A percentile compares a stretch with the other conserved stretches of the same genome.
Conservation (phyloP, 2,113 vertebrate genomes). For the Philantomba maxwellii region DNA sequence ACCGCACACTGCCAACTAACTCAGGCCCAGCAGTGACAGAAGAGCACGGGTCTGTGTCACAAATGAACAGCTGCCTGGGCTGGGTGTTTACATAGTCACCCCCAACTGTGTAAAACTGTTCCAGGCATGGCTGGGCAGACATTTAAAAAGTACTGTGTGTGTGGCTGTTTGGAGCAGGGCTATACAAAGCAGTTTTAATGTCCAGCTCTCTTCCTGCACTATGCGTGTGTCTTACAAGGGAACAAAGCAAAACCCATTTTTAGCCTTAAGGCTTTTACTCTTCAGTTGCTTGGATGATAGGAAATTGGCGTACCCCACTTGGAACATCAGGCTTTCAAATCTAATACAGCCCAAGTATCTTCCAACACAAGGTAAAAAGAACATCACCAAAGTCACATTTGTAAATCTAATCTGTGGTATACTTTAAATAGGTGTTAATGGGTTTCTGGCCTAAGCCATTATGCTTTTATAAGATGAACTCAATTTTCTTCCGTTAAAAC, state of each 20-base stretch:
- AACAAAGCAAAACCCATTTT: background rate
- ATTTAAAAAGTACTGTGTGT: background rate
- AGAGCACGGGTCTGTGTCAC: background rate
- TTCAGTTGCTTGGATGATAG: background rate
- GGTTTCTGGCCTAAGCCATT: background rate
- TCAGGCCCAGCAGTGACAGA: background rate
- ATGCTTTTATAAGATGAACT: background rate
- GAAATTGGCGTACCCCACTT: background rate
- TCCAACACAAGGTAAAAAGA: background rate
- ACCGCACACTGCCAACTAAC: fast-evolving
- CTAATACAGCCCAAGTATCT: background rate
- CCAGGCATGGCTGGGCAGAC: background rate
- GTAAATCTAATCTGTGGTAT: background rate
- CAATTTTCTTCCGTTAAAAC: slow-evolving; percentile 24
- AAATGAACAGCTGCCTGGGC: background rate
- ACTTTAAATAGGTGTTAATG: background rate
- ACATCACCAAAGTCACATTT: background rate
- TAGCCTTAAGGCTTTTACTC: background rate
- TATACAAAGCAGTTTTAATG: background rate
- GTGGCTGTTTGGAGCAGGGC: background rate
- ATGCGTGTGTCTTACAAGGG: background rate
- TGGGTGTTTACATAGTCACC: background rate
- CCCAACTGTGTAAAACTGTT: background rate
- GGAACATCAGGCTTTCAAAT: background rate
- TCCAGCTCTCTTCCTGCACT: background rate